Evolutionary conservation across 2,797 vertebrate species (phyloP), one percentile per base, ranked within the genome.

Genomic region (Acomys russatus): DNA sequence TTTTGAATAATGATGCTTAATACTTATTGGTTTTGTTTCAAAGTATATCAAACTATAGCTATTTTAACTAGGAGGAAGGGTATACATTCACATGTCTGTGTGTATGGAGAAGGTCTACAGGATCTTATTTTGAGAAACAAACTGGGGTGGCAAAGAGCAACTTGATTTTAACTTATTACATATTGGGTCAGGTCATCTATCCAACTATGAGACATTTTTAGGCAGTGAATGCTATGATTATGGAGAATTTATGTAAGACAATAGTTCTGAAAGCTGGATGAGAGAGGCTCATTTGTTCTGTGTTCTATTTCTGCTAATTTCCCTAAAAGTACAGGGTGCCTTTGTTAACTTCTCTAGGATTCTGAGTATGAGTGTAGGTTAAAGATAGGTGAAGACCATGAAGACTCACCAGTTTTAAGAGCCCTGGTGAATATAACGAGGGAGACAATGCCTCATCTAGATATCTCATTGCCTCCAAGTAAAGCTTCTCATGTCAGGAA

Each of bases 261-360:
- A 56, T 51, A 54, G 64, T 88, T 86, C 76, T 86, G 9, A 92
- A 54, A 49, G 28, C n/a, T 88, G 85, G 56, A 49, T 71, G 20
- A 96, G 10, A 28, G 6, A 79, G 59, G 44, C 9, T 6, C 70
- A 0, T 51, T 88, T 94, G 11, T 4, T 59, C 35, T 59, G 56
- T 84, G 0, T 88, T 78, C 95, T 91, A 66, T 85, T 20, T 89
- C 23, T 90, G 6, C 1, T 59, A 93, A 88, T 23, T 88, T 17
- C 17, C 25, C 44, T 74, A 91, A 91, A 76, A 66, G 22, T 20
- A 20, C 73, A 79, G 14, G 1, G 0, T 71, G 68, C 0, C 5
- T 88, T 92, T 35, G 70, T 89, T 80, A 92, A 93, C 61, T 73
- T 83, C 90, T 70, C 28, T 91, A 54, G 74, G 23, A 83, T 66